Percentiles rank a stretch among this genome's conserved stretches.
These are phyloP conservation scores for Sipha maydis DNA, from an alignment of 2,888 invertebrate genomes.

Conservation along the genomic window DNA sequence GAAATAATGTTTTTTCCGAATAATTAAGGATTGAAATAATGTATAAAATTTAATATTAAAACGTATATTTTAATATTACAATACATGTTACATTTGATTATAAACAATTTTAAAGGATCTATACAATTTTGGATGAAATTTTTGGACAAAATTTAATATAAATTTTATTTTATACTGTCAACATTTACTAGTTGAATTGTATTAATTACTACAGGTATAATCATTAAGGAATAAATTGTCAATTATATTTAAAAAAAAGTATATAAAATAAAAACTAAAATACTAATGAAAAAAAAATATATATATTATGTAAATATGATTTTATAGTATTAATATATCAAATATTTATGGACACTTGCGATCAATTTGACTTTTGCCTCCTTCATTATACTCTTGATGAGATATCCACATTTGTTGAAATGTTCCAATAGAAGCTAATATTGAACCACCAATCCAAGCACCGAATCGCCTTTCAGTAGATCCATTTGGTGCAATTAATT, in stretches of 20 bases:
- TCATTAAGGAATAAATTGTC: neutral
- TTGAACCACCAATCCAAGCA: slow-evolving; percentile 98
- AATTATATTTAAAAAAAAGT: neutral
- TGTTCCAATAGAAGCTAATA: slow-evolving; percentile 96
- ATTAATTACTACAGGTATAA: neutral
- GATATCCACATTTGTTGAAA: slow-evolving; percentile 99
- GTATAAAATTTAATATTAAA: too few relatives aligned
- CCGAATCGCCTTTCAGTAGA: slow-evolving; percentile 93
- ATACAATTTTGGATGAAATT: neutral
- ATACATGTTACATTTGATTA: too few relatives aligned
- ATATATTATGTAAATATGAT: neutral
- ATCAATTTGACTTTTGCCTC: slow-evolving; percentile 95
- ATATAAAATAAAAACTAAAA: neutral
- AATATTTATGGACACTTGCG: slow-evolving; percentile 83
- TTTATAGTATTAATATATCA: neutral
- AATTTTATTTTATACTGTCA: neutral
- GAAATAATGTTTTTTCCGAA: slow-evolving; percentile 70
- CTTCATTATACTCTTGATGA: slow-evolving; percentile 98
- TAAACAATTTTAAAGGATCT: neutral
- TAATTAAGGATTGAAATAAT: too few relatives aligned
- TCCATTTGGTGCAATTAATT: slow-evolving; percentile 91
- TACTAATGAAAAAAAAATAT: neutral
- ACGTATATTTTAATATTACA: too few relatives aligned
- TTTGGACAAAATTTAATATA: neutral
- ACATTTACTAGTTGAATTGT: neutral